phyloP scores from a whole-genome alignment of 1,140 invertebrate species.

The Rhopalosiphum maidis region DNA sequence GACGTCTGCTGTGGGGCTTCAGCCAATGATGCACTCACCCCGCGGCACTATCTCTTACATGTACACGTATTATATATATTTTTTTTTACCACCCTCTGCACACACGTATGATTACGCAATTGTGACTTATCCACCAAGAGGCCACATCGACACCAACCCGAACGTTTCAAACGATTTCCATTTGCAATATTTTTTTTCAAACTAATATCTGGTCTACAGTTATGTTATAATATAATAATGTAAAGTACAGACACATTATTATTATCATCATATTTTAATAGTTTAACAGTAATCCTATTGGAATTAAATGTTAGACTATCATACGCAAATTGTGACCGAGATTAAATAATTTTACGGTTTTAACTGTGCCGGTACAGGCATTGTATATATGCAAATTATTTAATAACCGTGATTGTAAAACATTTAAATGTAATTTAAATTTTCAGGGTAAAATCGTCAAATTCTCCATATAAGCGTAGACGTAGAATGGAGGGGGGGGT shows the following conservation, averaged over 20 bases:
- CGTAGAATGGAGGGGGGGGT: no score
- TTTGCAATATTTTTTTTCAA: neutral
- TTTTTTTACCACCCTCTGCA: neutral
- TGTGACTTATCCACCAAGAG: neutral
- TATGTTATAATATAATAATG: neutral
- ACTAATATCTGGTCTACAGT: neutral
- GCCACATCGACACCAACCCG: neutral
- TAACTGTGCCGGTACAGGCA: no score
- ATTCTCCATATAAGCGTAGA: neutral
- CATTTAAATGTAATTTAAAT: neutral
- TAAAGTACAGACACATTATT: neutral
- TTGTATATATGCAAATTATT: neutral
- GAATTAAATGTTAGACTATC: no score
- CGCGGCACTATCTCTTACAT: neutral
- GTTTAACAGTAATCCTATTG: no score
- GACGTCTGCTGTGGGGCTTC: constrained; percentile 2
- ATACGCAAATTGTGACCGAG: no score
- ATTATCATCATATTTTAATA: neutral
- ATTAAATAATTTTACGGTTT: no score
- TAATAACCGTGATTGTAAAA: neutral
- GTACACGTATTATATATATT: neutral
- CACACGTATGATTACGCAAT: neutral
- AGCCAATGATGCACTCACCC: neutral
- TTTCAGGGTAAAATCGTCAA: neutral
- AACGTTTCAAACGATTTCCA: neutral